phyloP scores from a whole-genome alignment of 2,888 invertebrate genomes.

The Nomada fabriciana region DNA sequence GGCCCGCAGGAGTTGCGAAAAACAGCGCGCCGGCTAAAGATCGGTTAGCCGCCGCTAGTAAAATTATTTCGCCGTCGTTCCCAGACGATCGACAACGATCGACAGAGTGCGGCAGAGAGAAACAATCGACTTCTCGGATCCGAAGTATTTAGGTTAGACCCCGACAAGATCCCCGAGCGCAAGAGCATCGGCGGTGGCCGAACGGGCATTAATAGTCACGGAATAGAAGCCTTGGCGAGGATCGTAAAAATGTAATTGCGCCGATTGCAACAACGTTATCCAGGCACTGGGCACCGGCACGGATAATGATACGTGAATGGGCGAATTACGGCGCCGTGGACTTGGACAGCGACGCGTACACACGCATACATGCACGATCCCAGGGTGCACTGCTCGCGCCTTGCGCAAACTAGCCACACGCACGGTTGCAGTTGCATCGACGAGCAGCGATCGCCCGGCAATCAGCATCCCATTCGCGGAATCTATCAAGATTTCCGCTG shows the following conservation, averaged over 20 bases:
- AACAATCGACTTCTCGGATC: conserved; percentile 44
- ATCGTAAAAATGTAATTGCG: conserved; percentile 82
- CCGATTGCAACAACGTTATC: conserved; percentile 83
- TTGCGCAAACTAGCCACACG: conserved; percentile 68
- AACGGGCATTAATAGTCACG: conserved; percentile 71
- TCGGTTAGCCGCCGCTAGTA: conserved; percentile 30
- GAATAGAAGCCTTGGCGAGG: conserved; percentile 75
- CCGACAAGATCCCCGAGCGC: conserved; percentile 34
- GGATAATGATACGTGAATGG: conserved; percentile 82
- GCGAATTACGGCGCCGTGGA: conserved; percentile 71
- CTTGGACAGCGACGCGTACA: conserved; percentile 47
- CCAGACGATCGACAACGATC: conserved; percentile 16
- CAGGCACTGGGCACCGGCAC: conserved; percentile 67
- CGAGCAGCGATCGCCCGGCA: not conserved
- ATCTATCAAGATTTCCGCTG: not conserved
- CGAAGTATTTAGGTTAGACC: conserved; percentile 72
- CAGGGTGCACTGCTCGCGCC: conserved; percentile 33
- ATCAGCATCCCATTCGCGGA: not conserved
- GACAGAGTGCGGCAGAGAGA: conserved; percentile 14
- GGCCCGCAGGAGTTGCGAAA: not conserved
- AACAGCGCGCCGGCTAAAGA: not conserved
- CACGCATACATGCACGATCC: not conserved
- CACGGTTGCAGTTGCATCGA: conserved; percentile 10
- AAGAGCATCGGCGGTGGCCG: conserved; percentile 14
- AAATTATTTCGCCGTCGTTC: conserved; percentile 32